phyloP scores from a whole-genome alignment of 53 echinoderm and acorn worm species.

The Stichopus horrens region DNA sequence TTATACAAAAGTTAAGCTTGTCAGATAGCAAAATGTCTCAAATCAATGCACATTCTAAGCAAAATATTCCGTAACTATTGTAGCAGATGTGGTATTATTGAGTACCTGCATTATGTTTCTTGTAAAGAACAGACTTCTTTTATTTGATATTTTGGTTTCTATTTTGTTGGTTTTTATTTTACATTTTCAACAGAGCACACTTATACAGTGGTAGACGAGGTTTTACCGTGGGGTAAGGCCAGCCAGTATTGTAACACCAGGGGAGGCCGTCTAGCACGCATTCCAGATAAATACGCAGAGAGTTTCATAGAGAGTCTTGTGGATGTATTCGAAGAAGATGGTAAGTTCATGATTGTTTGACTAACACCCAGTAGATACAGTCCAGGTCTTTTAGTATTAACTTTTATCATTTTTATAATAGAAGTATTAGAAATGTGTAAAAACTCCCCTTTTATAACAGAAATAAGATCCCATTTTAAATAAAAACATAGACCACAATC shows the following conservation, averaged over 20 bases:
- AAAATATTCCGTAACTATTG: neutral
- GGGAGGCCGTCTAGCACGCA: conserved; percentile 56
- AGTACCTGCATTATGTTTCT: conserved; percentile 7
- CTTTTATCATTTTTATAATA: too few relatives aligned
- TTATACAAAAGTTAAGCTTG: too few relatives aligned
- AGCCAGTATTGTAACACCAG: conserved; percentile 44
- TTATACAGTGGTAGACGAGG: conserved; percentile 59
- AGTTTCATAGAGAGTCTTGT: conserved; percentile 44
- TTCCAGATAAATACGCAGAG: conserved; percentile 25
- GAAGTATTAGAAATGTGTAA: too few relatives aligned
- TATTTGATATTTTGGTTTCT: neutral
- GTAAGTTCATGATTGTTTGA: conserved; percentile 31
- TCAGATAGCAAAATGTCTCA: too few relatives aligned
- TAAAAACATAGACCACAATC: too few relatives aligned
- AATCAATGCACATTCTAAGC: too few relatives aligned
- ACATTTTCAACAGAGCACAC: conserved; percentile 27
- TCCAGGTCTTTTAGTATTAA: too few relatives aligned
- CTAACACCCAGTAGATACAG: too few relatives aligned
- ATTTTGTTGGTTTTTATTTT: neutral
- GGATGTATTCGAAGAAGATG: conserved; percentile 34
- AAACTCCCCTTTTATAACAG: too few relatives aligned
- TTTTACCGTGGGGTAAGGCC: conserved; percentile 56
- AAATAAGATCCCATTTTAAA: too few relatives aligned
- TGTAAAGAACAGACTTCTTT: neutral
- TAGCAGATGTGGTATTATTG: conserved; percentile 55